Base-by-base conservation (phyloP, 2,888 invertebrate species). In the Steinernema hermaphroditum region DNA sequence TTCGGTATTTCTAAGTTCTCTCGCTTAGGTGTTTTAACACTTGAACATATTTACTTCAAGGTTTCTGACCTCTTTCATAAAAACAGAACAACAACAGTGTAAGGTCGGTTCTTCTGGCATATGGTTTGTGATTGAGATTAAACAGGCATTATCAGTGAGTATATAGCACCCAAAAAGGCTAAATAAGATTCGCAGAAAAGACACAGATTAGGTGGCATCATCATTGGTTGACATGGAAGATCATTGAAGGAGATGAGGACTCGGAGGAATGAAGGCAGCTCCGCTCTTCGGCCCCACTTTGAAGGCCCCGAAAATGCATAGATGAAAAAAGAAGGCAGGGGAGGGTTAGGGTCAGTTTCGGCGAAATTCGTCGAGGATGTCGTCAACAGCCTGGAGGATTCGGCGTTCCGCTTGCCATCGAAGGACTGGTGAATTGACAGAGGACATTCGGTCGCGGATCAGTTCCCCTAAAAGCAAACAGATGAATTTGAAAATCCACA, bases 351-450 rank as follows among this genome's bases (percentile, higher is more conserved):
- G 12, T 54, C 4, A 22, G 2, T 9, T 27, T 27, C 27, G 54
- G 2, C 16, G 54, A 27, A 27, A 54, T 6, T 54, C 27, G 4
- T 54, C 54, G 16, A 54, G 22, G 2, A 54, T 54, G 24, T 54
- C 54, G 54, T 54, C 54, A 2, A 54, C 54, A 6, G 54, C 54
- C 27, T 54, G n/a, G 24, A 54, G 54, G 54, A 54, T 54, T 22
- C 54, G 54, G 27, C 54, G 54, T 27, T 54, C 54, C 6, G 54
- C 54, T 54, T 54, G 54, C 54, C 54, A 54, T 27, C 54, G 54
- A 6, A 54, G 54, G 27, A 24, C 4, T 6, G 22, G 54, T 6
- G 54, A 54, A 8, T 27, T 54, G 54, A 54, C 27, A 6, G 54
- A 14, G 6, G 14, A 14, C 54, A 54, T 54, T 2, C 54, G 54